Evolutionary conservation across 2,888 invertebrate species (phyloP).

Genomic region (Tuberolachnus salignus): DNA sequence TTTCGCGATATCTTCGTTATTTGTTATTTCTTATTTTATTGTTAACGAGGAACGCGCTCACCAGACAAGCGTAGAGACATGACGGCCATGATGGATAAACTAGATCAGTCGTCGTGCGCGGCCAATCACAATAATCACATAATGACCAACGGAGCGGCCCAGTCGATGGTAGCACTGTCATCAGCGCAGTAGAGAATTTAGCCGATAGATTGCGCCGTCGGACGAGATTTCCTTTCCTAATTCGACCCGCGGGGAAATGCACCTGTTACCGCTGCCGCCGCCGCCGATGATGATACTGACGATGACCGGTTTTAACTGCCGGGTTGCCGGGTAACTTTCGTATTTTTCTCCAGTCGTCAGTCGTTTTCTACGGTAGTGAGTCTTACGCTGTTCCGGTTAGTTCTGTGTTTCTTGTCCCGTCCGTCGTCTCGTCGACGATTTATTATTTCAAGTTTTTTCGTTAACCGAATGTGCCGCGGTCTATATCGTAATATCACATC

Average conservation of each 20-base stretch:
- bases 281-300: too few relatives aligned
- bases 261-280: background rate
- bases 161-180: background rate
- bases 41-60: slow-evolving; percentile 41
- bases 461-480: slow-evolving; percentile 8
- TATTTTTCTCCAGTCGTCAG: slow-evolving; percentile 52
- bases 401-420: background rate
- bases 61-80: slow-evolving; percentile 39
- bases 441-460: background rate
- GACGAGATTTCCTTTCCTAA: background rate
- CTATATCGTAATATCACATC: background rate
- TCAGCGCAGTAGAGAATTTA: fast-evolving
- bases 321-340: slow-evolving; percentile 45
- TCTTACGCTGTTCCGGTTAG: slow-evolving; percentile 24
- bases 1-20: background rate
- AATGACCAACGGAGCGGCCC: slow-evolving; percentile 17
- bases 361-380: slow-evolving; percentile 46
- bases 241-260: background rate
- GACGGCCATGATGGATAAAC: slow-evolving; percentile 56
- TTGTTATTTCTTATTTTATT: slow-evolving; percentile 11
- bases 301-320: slow-evolving; percentile 44
- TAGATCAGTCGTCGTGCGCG: slow-evolving; percentile 52
- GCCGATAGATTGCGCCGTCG: background rate
- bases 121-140: background rate
- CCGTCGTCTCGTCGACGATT: background rate